These are phyloP conservation scores for Etia nguti DNA, from an alignment of 2,113 vertebrate genomes.

Conservation along the genomic window DNA sequence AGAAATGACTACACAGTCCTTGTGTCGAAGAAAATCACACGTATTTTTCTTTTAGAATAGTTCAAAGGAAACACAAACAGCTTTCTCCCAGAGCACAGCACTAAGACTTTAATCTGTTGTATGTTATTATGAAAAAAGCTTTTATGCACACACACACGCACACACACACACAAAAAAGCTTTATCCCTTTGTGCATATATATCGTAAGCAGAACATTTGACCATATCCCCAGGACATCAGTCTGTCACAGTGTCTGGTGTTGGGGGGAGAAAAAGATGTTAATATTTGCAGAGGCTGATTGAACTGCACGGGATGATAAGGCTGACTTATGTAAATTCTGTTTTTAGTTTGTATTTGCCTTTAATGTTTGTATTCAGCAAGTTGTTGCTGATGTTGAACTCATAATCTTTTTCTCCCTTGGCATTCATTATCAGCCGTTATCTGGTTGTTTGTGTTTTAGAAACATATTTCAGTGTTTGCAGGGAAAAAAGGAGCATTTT, in stretches of 20 bases:
- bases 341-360: background rate
- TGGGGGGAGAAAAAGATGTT: background rate
- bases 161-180: background rate
- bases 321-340: constrained; percentile 6
- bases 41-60: background rate
- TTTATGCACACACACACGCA: background rate
- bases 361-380: constrained; percentile 3
- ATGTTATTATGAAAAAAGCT: constrained; percentile 15
- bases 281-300: constrained; percentile 28
- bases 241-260: constrained; percentile 14
- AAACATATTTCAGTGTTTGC: background rate
- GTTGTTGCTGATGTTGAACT: background rate
- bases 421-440: constrained; percentile 6
- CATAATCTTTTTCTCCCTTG: background rate
- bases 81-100: background rate
- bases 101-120: constrained; percentile 35
- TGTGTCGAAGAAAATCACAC: background rate
- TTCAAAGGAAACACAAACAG: constrained; percentile 25
- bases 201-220: constrained; percentile 26
- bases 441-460: constrained; percentile 10
- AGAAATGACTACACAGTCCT: background rate
- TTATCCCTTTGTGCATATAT: constrained; percentile 36
- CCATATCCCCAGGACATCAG: constrained; percentile 29
- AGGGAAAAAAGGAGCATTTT: background rate
- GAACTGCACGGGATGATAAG: constrained; percentile 6